phyloP scores from a whole-genome alignment of 2,888 invertebrate species.

The Ennomos fuscantarius region DNA sequence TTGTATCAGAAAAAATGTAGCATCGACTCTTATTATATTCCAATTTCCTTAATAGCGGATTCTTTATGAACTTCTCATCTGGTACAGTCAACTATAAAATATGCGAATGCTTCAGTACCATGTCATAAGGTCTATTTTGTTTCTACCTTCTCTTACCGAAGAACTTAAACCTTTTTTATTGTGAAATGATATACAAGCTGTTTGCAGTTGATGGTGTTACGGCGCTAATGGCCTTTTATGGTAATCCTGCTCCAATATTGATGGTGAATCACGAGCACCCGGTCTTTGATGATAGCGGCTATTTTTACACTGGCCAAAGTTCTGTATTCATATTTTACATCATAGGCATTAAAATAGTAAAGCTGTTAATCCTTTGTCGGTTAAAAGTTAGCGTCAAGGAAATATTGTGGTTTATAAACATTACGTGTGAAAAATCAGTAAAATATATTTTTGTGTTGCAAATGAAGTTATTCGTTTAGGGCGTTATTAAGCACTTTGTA shows the following conservation, averaged over 20 bases:
- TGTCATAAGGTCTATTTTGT: conserved; percentile 4
- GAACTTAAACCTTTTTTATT: conserved; percentile 6
- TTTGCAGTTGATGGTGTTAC: conserved; percentile 4
- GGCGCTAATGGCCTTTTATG: conserved; percentile 33
- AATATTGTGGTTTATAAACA: neutral
- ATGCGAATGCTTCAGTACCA: conserved; percentile 6
- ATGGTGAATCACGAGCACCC: conserved; percentile 35
- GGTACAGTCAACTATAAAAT: conserved; percentile 25
- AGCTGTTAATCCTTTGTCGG: conserved; percentile 15
- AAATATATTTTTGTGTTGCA: no score
- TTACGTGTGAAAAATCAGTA: no score
- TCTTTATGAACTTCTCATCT: conserved; percentile 47
- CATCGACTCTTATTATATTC: conserved; percentile 44
- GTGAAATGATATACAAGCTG: conserved; percentile 1
- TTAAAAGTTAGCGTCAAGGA: neutral
- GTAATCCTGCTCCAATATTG: conserved; percentile 34
- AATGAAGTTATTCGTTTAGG: no score
- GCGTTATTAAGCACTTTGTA: no score
- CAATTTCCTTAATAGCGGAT: conserved; percentile 53
- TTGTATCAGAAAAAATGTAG: conserved; percentile 23
- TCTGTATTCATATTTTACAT: conserved; percentile 28
- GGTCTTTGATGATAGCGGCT: conserved; percentile 18
- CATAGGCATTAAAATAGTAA: conserved; percentile 25
- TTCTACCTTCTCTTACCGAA: neutral
- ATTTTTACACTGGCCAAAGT: conserved; percentile 29